Percentiles rank a stretch among this genome's conserved stretches.
Evolutionary conservation across 1,140 invertebrate genomes (phyloP).

Genomic region (Acromyrmex charruanus): DNA sequence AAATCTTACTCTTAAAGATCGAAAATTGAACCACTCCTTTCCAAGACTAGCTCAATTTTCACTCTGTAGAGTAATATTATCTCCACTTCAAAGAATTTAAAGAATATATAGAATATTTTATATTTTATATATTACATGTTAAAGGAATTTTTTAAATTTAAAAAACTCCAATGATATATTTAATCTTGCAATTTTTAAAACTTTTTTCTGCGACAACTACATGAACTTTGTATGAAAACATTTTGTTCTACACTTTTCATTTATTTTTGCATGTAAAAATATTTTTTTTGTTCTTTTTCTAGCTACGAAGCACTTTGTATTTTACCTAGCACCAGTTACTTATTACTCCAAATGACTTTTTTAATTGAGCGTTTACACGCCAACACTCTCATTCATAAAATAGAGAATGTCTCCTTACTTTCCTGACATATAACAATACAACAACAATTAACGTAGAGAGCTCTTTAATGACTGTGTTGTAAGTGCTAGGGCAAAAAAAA

Average conservation of each 20-base stretch:
- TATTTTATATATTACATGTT: neutral
- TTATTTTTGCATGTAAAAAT: neutral
- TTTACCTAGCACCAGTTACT: neutral
- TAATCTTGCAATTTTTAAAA: neutral
- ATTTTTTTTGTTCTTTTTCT: neutral
- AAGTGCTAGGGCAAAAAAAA: neutral
- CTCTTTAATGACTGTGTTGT: neutral
- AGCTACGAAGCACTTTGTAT: neutral
- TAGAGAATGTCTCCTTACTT: neutral
- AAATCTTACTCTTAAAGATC: too few species aligned
- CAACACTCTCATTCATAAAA: neutral
- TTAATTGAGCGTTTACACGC: neutral
- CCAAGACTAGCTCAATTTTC: too few species aligned
- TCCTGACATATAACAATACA: neutral
- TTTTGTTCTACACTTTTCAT: neutral
- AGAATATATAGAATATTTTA: neutral
- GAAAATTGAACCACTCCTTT: too few species aligned
- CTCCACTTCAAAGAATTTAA: too few species aligned
- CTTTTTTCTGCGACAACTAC: neutral
- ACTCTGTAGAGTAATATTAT: too few species aligned
- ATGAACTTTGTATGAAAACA: neutral
- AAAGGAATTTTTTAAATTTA: neutral
- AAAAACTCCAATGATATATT: neutral
- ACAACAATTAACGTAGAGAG: neutral
- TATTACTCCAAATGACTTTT: neutral